A percentile compares a stretch with the other conserved stretches of the same genome.
These are phyloP conservation scores for Procambarus clarkii DNA, from an alignment of 1,140 invertebrate species.

Conservation along the genomic window DNA sequence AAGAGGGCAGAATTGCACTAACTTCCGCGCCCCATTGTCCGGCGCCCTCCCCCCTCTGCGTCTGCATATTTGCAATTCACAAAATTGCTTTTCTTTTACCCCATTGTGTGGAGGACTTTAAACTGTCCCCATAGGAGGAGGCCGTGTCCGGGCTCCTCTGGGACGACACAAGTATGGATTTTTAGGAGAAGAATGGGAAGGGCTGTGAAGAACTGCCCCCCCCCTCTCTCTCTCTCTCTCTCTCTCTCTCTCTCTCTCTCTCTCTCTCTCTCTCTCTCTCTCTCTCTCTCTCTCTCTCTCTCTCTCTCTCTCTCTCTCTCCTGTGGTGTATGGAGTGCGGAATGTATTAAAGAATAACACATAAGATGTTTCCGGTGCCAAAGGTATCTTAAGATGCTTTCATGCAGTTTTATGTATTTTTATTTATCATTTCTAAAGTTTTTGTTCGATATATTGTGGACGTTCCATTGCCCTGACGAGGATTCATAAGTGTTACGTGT, in stretches of 20 bases:
- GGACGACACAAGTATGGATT: background rate
- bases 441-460: too few species aligned
- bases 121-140: background rate
- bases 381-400: too few species aligned
- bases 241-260: background rate
- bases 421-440: too few species aligned
- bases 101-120: slow-evolving; percentile 11
- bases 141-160: background rate
- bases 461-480: too few species aligned
- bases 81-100: slow-evolving; percentile 25
- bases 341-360: too few species aligned
- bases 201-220: background rate
- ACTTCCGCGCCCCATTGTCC: slow-evolving; percentile 25
- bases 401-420: too few species aligned
- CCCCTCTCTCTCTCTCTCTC: slow-evolving; percentile 8
- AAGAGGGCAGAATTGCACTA: background rate
- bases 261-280: background rate
- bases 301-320: background rate
- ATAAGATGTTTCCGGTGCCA: too few species aligned
- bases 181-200: background rate
- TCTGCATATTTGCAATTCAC: slow-evolving; percentile 13
- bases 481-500: too few species aligned
- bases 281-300: background rate
- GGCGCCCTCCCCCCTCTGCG: background rate
- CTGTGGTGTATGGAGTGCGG: too few species aligned